A percentile compares a stretch with the other conserved stretches of the same genome.
Conservation (phyloP, 2,113 vertebrate genomes). For the Albula glossodonta region DNA sequence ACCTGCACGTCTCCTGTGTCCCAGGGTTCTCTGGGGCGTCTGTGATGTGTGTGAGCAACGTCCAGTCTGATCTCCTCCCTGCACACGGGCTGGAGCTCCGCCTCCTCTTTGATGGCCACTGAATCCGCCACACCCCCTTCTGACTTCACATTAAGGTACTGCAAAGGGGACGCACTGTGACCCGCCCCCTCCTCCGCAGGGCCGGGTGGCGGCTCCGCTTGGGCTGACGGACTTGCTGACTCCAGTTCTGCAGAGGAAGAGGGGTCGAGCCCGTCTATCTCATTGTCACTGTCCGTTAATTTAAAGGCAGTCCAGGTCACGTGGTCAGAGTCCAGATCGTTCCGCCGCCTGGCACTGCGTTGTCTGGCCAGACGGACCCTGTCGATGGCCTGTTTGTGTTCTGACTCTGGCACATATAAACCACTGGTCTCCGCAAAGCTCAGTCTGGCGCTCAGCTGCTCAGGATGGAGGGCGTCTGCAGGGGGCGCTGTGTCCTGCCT, state of each 20-base stretch:
- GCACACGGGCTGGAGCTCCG: neutral
- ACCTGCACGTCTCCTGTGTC: conserved; percentile 7
- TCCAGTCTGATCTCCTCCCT: neutral
- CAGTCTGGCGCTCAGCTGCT: neutral
- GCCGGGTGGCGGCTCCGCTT: neutral
- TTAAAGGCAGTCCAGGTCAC: neutral
- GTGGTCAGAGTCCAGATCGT: neutral
- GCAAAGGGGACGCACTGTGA: neutral
- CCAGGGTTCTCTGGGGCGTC: neutral
- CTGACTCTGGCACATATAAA: neutral
- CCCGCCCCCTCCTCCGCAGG: neutral
- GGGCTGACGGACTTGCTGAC: neutral
- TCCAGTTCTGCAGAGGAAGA: neutral
- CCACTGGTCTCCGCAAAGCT: neutral
- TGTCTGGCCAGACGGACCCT: neutral
- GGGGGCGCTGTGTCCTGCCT: conserved; percentile 2
- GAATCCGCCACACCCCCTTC: neutral
- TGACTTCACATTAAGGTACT: neutral
- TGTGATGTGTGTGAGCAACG: neutral
- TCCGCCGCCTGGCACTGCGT: neutral
- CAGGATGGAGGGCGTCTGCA: neutral
- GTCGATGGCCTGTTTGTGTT: neutral
- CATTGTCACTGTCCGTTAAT: neutral
- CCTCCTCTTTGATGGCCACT: neutral
- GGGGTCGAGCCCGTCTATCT: neutral